Base-by-base conservation (phyloP, 1,140 invertebrate genomes). In the Lutraria rhynchaena region DNA sequence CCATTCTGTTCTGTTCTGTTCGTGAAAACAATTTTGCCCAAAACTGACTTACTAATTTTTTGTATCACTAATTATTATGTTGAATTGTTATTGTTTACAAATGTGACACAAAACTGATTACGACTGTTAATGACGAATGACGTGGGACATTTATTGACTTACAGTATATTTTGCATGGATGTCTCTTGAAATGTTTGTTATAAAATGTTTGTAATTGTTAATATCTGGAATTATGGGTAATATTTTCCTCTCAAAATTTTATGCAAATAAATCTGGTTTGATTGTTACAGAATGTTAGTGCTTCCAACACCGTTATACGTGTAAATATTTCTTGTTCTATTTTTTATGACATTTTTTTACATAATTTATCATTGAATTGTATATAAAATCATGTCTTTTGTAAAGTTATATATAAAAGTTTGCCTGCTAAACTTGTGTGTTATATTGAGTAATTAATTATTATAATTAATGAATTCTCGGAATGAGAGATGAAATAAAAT, bases 401-500 rank as follows among this genome's bases (percentile, higher is more conserved):
- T 67, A 67, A 49, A 49, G 24, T 51, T 49, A 49, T 61, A 49
- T 49, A 29, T 7, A 67, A 3, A 41, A 29, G 41, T 67, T 67
- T 31, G n/a, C 19, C 41, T 67, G 35, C 4, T 61, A 9, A 65
- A 67, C 1, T 51, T 67, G 63, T 67, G 41, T 67, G 44, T 19
- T 49, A 49, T 51, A 31, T 35, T 31, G 17, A 41, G 5, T 29
- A 7, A n/a, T n/a, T n/a, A n/a, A n/a, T n/a, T n/a, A n/a, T n/a
- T n/a, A n/a, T n/a, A n/a, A n/a, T n/a, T n/a, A n/a, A n/a, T n/a
- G n/a, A 51, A 17, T 3, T 67, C 63, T 67, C 63, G 19, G 33
- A 51, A 49, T 49, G 63, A 67, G 63, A 67, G 63, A 67, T 67
- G 63, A 46, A 67, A 31, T 67, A 49, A 67, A 67, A 46, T 44